A percentile compares a stretch with the other conserved stretches of the same genome.
These are phyloP conservation scores for Tympanuchus pallidicinctus DNA, from an alignment of 2,113 vertebrate genomes.

Conservation along the genomic window DNA sequence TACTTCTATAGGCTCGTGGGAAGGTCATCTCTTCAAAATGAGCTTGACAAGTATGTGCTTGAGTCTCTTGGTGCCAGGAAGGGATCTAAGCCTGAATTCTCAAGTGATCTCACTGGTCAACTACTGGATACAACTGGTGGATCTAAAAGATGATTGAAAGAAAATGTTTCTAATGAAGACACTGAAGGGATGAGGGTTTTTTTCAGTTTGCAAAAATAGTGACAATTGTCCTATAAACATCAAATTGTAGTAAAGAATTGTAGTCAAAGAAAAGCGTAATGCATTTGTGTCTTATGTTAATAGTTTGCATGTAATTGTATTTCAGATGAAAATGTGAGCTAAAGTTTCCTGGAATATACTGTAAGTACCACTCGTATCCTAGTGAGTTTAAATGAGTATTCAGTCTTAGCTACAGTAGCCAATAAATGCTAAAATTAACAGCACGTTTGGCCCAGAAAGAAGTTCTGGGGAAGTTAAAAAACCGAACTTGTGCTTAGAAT, in stretches of 20 bases:
- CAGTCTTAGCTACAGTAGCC: not conserved
- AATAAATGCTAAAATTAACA: not conserved
- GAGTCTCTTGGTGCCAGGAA: not conserved
- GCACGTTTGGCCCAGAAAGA: not conserved
- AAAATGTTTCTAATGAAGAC: not conserved
- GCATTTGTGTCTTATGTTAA: not conserved
- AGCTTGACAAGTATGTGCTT: not conserved
- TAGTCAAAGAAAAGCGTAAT: not conserved
- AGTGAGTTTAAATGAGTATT: not conserved
- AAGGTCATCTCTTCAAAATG: not conserved
- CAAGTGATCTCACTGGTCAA: not conserved
- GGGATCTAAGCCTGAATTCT: not conserved
- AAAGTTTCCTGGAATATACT: not conserved
- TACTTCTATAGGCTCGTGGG: not conserved
- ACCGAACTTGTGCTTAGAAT: not conserved
- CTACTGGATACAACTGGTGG: not conserved
- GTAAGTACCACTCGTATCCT: not conserved
- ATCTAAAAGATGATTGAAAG: not conserved
- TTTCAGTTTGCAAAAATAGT: conserved; percentile 5
- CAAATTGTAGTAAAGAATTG: not conserved
- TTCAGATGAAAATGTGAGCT: conserved; percentile 27
- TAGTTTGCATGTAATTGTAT: not conserved
- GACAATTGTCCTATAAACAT: not conserved
- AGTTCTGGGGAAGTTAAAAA: not conserved
- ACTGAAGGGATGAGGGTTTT: not conserved